Conservation (phyloP, 1,140 invertebrate genomes). For the Aphidius gifuensis region DNA sequence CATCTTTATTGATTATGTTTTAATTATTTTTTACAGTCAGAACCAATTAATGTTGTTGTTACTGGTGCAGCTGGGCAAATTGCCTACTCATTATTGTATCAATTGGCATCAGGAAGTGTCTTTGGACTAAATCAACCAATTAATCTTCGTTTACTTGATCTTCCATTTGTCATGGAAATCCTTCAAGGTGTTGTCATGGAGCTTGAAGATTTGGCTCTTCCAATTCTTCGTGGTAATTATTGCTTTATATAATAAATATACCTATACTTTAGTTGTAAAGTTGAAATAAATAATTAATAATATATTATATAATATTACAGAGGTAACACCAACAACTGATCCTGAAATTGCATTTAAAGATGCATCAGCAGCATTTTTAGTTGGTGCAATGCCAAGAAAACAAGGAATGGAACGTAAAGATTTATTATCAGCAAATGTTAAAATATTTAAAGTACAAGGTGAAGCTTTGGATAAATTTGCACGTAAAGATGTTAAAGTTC, state of each 20-base stretch:
- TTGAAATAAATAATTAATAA: neutral
- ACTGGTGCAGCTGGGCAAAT: conserved; percentile 99
- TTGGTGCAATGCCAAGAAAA: conserved; percentile 97
- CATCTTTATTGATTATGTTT: neutral
- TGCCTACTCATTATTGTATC: conserved; percentile 93
- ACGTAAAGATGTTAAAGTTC: conserved; percentile 91
- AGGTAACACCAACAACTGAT: conserved; percentile 83
- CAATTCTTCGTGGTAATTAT: conserved; percentile 68
- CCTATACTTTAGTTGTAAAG: neutral
- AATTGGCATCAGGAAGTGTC: conserved; percentile 93
- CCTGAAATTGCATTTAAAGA: conserved; percentile 90
- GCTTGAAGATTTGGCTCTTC: conserved; percentile 91
- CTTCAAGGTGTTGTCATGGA: conserved; percentile 98
- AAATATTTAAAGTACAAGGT: conserved; percentile 96
- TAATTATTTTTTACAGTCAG: conserved; percentile 56
- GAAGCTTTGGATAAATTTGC: conserved; percentile 89
- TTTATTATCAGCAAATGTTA: conserved; percentile 90
- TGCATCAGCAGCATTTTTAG: conserved; percentile 95
- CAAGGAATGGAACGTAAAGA: conserved; percentile 99
- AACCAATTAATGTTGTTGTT: conserved; percentile 89
- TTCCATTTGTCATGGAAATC: conserved; percentile 90
- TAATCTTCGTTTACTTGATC: conserved; percentile 90
- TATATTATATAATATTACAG: conserved; percentile 41
- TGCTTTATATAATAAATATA: neutral
- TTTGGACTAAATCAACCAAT: conserved; percentile 90